Conservation (phyloP, 1,140 invertebrate species). For the Drosophila ohnishii region DNA sequence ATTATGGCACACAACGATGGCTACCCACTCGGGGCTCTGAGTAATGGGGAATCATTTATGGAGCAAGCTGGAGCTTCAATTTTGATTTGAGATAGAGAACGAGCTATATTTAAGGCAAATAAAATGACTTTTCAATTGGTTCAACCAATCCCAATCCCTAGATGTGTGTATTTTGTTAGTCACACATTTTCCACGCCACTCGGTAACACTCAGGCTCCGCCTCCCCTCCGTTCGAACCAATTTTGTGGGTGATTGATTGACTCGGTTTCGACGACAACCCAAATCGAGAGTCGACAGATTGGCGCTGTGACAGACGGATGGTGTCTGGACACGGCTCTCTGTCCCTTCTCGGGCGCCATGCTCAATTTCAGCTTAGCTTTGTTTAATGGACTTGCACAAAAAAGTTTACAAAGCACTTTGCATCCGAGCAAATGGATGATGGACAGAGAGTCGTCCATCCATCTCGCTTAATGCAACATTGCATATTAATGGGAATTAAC, state of each 20-base stretch:
- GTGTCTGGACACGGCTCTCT: neutral
- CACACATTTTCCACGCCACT: conserved; percentile 25
- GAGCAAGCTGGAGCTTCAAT: neutral
- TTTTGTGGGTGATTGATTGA: conserved; percentile 67
- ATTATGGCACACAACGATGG: conserved; percentile 21
- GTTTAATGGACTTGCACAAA: conserved; percentile 64
- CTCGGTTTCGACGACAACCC: conserved; percentile 32
- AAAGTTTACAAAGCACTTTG: conserved; percentile 67
- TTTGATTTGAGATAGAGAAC: neutral
- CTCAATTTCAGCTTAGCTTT: conserved; percentile 60
- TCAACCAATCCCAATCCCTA: neutral
- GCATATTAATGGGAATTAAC: conserved; percentile 42
- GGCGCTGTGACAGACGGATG: conserved; percentile 30
- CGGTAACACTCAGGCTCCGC: neutral
- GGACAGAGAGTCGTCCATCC: neutral
- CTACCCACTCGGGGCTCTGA: neutral
- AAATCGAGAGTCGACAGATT: conserved; percentile 29
- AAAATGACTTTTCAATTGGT: conserved; percentile 43
- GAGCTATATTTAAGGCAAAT: conserved; percentile 14
- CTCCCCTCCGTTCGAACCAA: conserved; percentile 10
- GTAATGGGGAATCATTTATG: conserved; percentile 9
- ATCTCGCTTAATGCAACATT: conserved; percentile 23
- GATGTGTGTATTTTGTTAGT: conserved; percentile 50
- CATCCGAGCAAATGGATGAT: conserved; percentile 1
- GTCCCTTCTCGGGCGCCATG: conserved; percentile 15